These are phyloP conservation scores for Cygnus olor DNA, from an alignment of 2,797 vertebrate species.

Conservation along the genomic window DNA sequence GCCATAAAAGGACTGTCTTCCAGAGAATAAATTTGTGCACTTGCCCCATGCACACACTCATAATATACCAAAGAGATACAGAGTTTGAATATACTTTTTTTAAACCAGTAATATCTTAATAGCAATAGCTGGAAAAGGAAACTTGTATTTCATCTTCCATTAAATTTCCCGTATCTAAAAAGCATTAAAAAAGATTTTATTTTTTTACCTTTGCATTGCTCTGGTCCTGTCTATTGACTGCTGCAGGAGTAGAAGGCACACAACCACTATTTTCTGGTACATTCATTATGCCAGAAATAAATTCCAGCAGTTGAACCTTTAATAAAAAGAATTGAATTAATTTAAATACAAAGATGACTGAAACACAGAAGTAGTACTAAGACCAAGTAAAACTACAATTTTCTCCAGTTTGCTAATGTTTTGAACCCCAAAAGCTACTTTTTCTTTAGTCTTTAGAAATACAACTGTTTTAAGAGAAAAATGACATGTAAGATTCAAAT, in stretches of 20 bases:
- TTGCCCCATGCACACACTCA: neutral
- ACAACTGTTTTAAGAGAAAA: neutral
- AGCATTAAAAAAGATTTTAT: neutral
- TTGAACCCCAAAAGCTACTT: neutral
- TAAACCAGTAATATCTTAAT: neutral
- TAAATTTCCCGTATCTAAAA: neutral
- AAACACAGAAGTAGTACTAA: neutral
- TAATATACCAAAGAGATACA: neutral
- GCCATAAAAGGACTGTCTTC: neutral
- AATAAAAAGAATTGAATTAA: neutral
- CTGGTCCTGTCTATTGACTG: constrained; percentile 62
- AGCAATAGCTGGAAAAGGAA: neutral
- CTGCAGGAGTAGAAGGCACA: constrained; percentile 67
- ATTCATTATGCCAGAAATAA: constrained; percentile 80
- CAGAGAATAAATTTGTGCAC: neutral
- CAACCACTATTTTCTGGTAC: constrained; percentile 37
- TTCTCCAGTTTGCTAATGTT: neutral
- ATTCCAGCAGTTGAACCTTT: constrained; percentile 87
- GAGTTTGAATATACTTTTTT: neutral
- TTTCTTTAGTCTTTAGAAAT: neutral
- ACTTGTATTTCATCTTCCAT: neutral
- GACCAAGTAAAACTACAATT: neutral
- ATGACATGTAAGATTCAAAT: neutral
- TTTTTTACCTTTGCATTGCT: constrained; percentile 73
- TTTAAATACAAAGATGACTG: neutral